These are phyloP conservation scores for Alcis repandata DNA, from an alignment of 2,888 invertebrate genomes.

Conservation along the genomic window DNA sequence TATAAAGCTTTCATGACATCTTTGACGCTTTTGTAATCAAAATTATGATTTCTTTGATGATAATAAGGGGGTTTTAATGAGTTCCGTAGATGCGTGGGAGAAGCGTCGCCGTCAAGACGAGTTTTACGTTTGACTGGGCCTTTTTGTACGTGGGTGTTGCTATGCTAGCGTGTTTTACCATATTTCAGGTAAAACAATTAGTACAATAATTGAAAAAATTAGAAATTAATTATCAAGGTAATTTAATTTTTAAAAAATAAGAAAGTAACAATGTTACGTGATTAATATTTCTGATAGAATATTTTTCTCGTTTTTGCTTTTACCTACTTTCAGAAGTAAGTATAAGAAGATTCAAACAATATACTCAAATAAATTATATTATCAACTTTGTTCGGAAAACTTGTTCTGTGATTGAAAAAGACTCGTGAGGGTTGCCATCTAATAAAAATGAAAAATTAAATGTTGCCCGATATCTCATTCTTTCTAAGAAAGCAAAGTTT, in stretches of 20 bases:
- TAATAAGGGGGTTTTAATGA: slow-evolving; percentile 12
- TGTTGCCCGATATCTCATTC: no score
- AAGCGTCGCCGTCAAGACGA: slow-evolving; percentile 5
- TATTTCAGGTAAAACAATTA: neutral
- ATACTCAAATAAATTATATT: neutral
- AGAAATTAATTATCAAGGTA: no score
- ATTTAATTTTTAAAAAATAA: no score
- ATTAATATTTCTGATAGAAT: no score
- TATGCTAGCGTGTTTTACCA: slow-evolving; percentile 23
- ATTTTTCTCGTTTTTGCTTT: neutral
- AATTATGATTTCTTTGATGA: slow-evolving; percentile 9
- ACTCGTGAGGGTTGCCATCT: no score
- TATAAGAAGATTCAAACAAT: neutral
- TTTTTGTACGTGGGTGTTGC: slow-evolving; percentile 15
- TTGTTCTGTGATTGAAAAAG: neutral
- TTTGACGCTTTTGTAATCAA: slow-evolving; percentile 2
- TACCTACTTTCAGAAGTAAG: neutral
- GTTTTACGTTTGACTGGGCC: slow-evolving; percentile 5
- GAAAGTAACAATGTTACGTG: no score
- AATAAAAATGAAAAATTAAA: no score
- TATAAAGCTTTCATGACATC: neutral
- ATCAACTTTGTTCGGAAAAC: neutral
- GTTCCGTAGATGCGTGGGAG: slow-evolving; percentile 11
- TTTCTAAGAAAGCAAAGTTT: no score
- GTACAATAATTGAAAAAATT: neutral